phyloP scores from a whole-genome alignment of 2,888 invertebrate genomes.

The Latrodectus elegans region DNA sequence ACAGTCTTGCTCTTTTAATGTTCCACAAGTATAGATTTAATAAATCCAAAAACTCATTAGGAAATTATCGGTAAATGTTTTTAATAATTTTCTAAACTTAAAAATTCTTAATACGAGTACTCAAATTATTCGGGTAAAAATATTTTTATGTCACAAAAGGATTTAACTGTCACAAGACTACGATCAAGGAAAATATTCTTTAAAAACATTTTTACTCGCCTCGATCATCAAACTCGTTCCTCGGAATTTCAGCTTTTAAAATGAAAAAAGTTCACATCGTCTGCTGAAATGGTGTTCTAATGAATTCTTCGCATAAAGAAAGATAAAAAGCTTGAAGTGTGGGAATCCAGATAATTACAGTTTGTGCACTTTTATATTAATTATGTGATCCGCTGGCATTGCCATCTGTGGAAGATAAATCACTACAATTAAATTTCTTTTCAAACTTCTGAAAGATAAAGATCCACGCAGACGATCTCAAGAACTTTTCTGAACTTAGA shows the following conservation, averaged over 20 bases:
- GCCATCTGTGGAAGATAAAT: slow-evolving; percentile 35
- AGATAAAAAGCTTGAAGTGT: background rate
- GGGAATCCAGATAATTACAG: slow-evolving; percentile 30
- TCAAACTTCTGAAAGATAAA: background rate
- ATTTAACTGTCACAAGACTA: background rate
- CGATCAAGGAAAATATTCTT: background rate
- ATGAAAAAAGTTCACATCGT: slow-evolving; percentile 13
- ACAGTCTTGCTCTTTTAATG: too few relatives aligned
- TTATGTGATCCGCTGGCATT: slow-evolving; percentile 10
- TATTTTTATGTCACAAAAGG: background rate
- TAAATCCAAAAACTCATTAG: slow-evolving; percentile 1
- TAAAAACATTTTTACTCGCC: slow-evolving; percentile 4
- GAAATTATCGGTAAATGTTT: background rate
- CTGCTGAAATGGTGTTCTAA: slow-evolving; percentile 18
- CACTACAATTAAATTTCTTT: slow-evolving; percentile 49
- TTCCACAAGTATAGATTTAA: background rate
- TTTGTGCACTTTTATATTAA: slow-evolving; percentile 20
- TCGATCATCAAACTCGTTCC: background rate
- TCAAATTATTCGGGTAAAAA: background rate
- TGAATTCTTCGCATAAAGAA: background rate
- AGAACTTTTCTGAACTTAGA: background rate
- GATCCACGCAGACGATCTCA: background rate
- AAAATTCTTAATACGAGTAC: background rate
- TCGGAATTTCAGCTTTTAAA: background rate
- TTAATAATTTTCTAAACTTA: background rate